Evolutionary conservation across 2,113 vertebrate genomes (phyloP).

Genomic region (Phrynosoma platyrhinos): DNA sequence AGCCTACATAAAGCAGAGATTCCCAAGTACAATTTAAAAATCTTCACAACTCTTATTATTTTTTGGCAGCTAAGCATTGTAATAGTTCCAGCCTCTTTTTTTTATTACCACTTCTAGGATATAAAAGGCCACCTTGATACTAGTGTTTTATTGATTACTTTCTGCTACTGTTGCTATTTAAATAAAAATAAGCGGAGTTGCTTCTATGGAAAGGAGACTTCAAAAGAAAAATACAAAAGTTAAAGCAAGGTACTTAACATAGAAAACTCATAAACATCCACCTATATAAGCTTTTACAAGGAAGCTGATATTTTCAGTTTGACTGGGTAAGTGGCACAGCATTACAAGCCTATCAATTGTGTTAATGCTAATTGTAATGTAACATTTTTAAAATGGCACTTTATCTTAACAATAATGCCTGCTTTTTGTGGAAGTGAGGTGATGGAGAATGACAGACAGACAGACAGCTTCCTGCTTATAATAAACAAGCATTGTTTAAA

Average conservation of each 20-base stretch:
- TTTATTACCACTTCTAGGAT: slow-evolving; percentile 67
- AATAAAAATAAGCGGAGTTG: slow-evolving; percentile 55
- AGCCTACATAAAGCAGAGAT: background rate
- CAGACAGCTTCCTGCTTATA: slow-evolving; percentile 52
- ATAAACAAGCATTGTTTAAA: slow-evolving; percentile 52
- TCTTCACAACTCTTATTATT: slow-evolving; percentile 55
- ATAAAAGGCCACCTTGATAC: slow-evolving; percentile 64
- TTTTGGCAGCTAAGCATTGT: slow-evolving; percentile 65
- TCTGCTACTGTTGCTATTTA: slow-evolving; percentile 62
- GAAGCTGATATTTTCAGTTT: slow-evolving; percentile 65
- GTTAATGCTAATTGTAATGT: slow-evolving; percentile 70
- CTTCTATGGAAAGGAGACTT: slow-evolving; percentile 61
- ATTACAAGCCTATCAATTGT: slow-evolving; percentile 66
- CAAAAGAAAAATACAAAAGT: slow-evolving; percentile 65
- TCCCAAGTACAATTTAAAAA: slow-evolving; percentile 42
- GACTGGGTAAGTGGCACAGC: slow-evolving; percentile 51
- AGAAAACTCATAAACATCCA: slow-evolving; percentile 73
- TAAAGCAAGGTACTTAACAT: slow-evolving; percentile 64
- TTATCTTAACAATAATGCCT: slow-evolving; percentile 73
- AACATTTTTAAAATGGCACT: slow-evolving; percentile 68
- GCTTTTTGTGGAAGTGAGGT: slow-evolving; percentile 61
- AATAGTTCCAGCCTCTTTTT: slow-evolving; percentile 48
- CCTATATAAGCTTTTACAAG: slow-evolving; percentile 70
- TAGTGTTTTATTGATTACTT: slow-evolving; percentile 64
- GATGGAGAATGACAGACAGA: slow-evolving; percentile 57